Conservation (phyloP, 2,888 invertebrate genomes). For the Alviniconcha strummeri region DNA sequence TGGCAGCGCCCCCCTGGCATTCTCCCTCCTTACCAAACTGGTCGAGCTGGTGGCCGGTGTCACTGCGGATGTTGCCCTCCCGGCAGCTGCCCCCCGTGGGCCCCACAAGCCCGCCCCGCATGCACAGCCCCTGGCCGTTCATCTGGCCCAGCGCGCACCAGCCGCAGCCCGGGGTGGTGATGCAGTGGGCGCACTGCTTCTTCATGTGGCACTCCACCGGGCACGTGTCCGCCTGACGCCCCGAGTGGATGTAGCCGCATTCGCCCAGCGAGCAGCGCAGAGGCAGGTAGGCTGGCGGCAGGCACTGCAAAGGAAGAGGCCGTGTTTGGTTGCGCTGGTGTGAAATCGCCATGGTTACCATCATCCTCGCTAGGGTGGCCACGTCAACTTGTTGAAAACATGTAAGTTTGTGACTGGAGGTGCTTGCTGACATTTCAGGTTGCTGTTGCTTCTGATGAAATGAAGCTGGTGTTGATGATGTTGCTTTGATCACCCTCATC, state of each 20-base stretch:
- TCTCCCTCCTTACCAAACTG: not conserved
- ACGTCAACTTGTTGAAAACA: too few species aligned
- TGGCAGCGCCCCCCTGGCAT: too few species aligned
- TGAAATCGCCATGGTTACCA: not conserved
- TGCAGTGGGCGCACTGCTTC: conserved; percentile 89
- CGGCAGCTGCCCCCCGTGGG: conserved; percentile 68
- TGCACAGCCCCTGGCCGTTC: conserved; percentile 84
- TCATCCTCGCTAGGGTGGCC: too few species aligned
- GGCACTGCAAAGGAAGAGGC: conserved; percentile 77
- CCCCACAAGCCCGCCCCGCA: conserved; percentile 85
- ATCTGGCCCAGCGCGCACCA: conserved; percentile 86
- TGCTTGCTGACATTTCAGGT: too few species aligned
- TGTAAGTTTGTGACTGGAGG: too few species aligned
- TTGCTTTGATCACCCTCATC: not conserved
- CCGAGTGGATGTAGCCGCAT: conserved; percentile 82
- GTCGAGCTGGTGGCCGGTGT: conserved; percentile 21
- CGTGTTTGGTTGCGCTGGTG: not conserved
- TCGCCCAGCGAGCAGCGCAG: conserved; percentile 93
- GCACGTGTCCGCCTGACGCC: conserved; percentile 78
- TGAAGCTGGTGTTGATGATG: too few species aligned
- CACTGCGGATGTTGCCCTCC: conserved; percentile 50
- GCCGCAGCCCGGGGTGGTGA: conserved; percentile 92
- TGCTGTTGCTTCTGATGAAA: too few species aligned
- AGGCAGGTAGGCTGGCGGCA: conserved; percentile 89
- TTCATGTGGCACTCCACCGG: conserved; percentile 89